Conservation (phyloP, 2,888 invertebrate genomes). For the Calameuta idolon region DNA sequence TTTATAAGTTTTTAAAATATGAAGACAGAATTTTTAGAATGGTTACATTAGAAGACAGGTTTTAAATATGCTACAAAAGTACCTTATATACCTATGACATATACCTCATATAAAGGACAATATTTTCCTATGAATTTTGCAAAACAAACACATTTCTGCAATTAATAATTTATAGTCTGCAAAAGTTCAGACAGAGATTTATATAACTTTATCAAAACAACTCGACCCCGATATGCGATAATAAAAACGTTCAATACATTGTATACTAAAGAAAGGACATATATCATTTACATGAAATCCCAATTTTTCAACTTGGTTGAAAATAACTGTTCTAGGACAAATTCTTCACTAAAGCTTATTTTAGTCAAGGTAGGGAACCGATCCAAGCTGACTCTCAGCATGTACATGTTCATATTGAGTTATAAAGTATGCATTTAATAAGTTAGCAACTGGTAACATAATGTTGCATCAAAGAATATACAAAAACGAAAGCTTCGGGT, state of each 20-base stretch:
- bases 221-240: background rate
- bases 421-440: background rate
- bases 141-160: too few species aligned
- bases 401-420: background rate
- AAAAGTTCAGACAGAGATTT: background rate
- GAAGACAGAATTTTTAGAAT: background rate
- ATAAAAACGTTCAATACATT: too few species aligned
- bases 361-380: background rate
- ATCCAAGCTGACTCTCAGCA: background rate
- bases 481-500: too few species aligned
- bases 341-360: background rate
- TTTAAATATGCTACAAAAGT: background rate
- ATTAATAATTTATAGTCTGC: too few species aligned
- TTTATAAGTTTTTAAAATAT: background rate
- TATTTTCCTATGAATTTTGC: too few species aligned
- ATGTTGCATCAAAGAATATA: background rate
- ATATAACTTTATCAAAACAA: background rate
- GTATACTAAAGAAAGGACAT: too few species aligned
- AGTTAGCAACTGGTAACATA: background rate
- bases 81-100: too few species aligned
- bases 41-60: background rate
- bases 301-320: too few species aligned
- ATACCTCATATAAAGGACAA: too few species aligned
- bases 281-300: too few species aligned
- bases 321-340: background rate